phyloP scores from a whole-genome alignment of 2,113 vertebrate species.

The Turdus rufiventris region DNA sequence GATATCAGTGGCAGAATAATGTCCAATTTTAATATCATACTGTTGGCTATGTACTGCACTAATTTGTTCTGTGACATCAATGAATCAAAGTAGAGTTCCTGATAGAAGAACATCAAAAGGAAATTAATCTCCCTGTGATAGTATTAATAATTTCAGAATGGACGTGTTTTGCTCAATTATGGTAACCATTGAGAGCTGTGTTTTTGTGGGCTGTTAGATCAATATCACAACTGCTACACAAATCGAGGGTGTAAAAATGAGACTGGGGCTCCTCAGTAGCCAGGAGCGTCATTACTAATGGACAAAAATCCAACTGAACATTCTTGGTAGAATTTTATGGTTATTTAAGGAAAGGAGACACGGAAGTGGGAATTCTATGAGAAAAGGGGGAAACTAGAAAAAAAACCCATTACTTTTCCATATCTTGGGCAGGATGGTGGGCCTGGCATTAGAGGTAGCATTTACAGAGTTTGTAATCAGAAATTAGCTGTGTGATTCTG shows the following conservation, averaged over 20 bases:
- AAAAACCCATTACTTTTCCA: neutral
- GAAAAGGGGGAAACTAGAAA: rapidly evolving
- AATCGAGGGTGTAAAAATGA: neutral
- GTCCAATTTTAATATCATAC: slow-evolving; percentile 58
- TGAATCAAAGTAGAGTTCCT: slow-evolving; percentile 61
- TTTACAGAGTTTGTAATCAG: neutral
- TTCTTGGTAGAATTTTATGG: neutral
- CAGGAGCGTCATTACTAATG: neutral
- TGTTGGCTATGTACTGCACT: slow-evolving; percentile 38
- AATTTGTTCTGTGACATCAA: slow-evolving; percentile 64
- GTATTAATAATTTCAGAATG: slow-evolving; percentile 55
- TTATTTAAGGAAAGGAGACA: neutral
- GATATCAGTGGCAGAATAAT: slow-evolving; percentile 29
- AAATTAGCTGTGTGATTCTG: neutral
- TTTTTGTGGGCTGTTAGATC: slow-evolving; percentile 15
- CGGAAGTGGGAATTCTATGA: neutral
- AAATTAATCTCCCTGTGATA: slow-evolving; percentile 52
- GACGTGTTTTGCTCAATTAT: slow-evolving; percentile 51
- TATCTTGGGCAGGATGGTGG: neutral
- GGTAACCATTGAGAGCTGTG: neutral
- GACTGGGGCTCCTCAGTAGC: neutral
- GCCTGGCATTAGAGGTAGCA: neutral
- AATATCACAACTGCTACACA: neutral
- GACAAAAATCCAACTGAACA: neutral
- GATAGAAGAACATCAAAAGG: slow-evolving; percentile 51